Conservation (phyloP, 1,140 invertebrate genomes). For the Brachionus angularis region DNA sequence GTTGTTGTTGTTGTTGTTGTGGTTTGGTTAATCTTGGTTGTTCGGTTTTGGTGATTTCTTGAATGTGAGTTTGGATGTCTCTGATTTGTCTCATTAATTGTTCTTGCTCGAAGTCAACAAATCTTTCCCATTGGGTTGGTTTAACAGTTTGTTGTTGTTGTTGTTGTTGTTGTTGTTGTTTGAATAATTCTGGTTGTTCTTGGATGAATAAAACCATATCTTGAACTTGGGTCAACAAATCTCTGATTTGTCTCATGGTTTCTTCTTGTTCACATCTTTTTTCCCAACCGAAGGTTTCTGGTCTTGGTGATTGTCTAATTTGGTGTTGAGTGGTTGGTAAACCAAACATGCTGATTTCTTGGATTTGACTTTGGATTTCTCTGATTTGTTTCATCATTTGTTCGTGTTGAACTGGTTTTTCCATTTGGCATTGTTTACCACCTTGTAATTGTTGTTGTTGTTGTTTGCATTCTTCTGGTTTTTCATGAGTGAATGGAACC, state of each 20-base stretch:
- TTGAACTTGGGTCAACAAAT: slow-evolving; percentile 20
- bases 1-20: background rate
- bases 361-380: slow-evolving; percentile 23
- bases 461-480: background rate
- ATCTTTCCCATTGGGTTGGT: too few relatives aligned
- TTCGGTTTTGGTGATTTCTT: background rate
- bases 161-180: too few relatives aligned
- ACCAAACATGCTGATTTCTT: background rate
- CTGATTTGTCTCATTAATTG: slow-evolving; percentile 27
- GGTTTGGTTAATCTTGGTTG: background rate
- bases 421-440: too few relatives aligned
- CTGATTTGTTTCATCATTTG: slow-evolving; percentile 22
- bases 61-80: slow-evolving; percentile 21
- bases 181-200: slow-evolving; percentile 9
- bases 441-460: too few relatives aligned
- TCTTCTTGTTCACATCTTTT: slow-evolving; percentile 11
- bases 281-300: slow-evolving; percentile 1
- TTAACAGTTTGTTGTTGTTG: too few relatives aligned
- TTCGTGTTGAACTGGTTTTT: too few relatives aligned
- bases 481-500: too few relatives aligned
- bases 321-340: background rate
- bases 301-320: background rate
- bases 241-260: slow-evolving; percentile 6
- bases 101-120: too few relatives aligned
- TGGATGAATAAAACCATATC: too few relatives aligned